Base-by-base conservation (phyloP, 2,797 vertebrate genomes). In the Thalassophryne amazonica region DNA sequence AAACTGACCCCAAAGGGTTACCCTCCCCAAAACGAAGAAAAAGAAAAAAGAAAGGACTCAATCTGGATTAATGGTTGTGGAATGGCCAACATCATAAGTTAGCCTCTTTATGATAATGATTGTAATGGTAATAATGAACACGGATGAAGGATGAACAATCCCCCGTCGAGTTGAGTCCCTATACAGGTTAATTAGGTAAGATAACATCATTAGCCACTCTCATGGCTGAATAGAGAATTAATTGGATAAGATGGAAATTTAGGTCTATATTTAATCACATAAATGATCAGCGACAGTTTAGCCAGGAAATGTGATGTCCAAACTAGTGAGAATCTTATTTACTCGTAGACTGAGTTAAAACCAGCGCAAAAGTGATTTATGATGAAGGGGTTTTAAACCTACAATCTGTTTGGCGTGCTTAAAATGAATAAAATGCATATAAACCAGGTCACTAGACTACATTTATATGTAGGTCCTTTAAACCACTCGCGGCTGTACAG, bases 151-250 rank as follows among this genome's bases (percentile, higher is more conserved):
- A 92, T 91, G 90, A 86, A 84, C 79, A 81, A 78, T 84, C 82
- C 74, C 82, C 76, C 88, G 89, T 90, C 88, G 75, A 86, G 86
- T 91, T 75, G 78, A 86, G 89, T 88, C 84, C 86, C 86, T 89
- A 89, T 80, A 83, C 89, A 92, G 91, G 90, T 92, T 92, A 91
- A 92, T 92, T 92, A 91, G 90, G 89, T 91, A 91, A 90, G 88
- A 92, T 92, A 92, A 92, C 90, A 92, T 91, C 88, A 92, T 92
- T 92, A 92, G 86, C 85, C 86, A 86, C 85, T 88, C 86, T 91
- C 83, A 83, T 87, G 86, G 83, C 86, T 83, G 84, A 77, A 83
- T 75, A 14, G 73, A 83, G 77, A 91, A 91, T 90, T 91, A 92
- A 92, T 90, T 90, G 90, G 88, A 90, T 87, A 86, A 86, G 69